Conservation (phyloP, 2,888 invertebrate species). For the Callimorpha dominula region DNA sequence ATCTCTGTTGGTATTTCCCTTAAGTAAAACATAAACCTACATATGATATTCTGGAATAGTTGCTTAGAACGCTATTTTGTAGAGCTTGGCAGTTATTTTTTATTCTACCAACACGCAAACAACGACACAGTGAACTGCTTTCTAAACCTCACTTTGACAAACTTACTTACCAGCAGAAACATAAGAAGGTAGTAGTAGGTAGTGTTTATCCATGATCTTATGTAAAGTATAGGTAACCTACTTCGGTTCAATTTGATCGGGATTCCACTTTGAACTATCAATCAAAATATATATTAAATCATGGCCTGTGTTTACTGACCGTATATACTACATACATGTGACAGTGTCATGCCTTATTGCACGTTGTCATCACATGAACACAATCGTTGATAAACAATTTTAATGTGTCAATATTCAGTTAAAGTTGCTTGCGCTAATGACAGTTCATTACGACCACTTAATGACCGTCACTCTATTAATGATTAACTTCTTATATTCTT, state of each 20-base stretch:
- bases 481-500: neutral
- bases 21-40: too few species aligned
- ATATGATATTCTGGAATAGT: too few species aligned
- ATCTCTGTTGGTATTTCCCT: too few species aligned
- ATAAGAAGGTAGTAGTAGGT: too few species aligned
- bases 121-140: too few species aligned
- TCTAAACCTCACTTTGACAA: too few species aligned
- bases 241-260: neutral
- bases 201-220: too few species aligned
- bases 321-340: neutral
- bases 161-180: too few species aligned
- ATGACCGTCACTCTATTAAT: neutral
- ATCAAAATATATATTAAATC: neutral
- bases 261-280: neutral
- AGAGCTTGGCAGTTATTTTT: too few species aligned
- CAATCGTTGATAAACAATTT: neutral
- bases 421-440: neutral
- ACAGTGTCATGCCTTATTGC: slow-evolving; percentile 4
- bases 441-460: neutral
- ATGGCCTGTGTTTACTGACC: neutral
- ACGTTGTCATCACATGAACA: slow-evolving; percentile 9
- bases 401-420: slow-evolving; percentile 5
- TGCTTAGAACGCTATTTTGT: too few species aligned
- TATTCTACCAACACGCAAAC: too few species aligned
- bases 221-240: neutral